Base-by-base conservation (phyloP, 2,797 vertebrate species). In the Neopelma chrysocephalum region DNA sequence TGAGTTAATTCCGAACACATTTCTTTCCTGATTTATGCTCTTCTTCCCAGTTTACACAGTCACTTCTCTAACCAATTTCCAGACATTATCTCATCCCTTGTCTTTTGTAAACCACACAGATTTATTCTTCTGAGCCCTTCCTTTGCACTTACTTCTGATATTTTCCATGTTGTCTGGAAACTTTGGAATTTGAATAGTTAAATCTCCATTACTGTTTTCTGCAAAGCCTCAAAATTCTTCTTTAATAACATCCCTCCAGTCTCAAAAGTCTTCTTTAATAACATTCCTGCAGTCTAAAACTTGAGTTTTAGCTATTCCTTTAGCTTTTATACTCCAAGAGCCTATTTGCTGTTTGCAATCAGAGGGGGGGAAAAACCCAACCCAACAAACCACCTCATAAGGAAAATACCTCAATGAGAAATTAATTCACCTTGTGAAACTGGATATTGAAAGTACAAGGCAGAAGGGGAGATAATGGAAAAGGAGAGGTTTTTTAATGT, bases 21-120 rank as follows among this genome's bases (percentile, higher is more conserved):
- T 77, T 93, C 45, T 88, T 62, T 89, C 61, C 40, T 90, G 36
- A 94, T 94, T 94, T 91, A 94, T 94, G 57, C 12, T 66, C 34
- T 77, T 82, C 17, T 36, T 85, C 82, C 29, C 53, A 56, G 50
- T 89, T 90, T 82, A 87, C 65, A 20, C 26, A 68, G 45, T 77
- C 20, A 4, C 9, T 94, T 92, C 27, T 85, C 26, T 47, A 57
- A 95, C 91, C 68, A 77, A 6, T 91, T 94, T 93, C 38, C 53
- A 94, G 91, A 93, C 43, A 0, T 65, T 89, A 71, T 86, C 87
- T 96, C 89, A 92, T 85, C 69, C 61, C 12, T 85, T 64, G 21
- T 43, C 36, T 80, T 89, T 62, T 17, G 17, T 64, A 66, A 87
- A 50, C 51, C 43, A 25, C 43, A 60, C 1, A 48, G 45, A 87